Evolutionary conservation across 2,113 vertebrate species (phyloP).

Genomic region (Labeo rohita): DNA sequence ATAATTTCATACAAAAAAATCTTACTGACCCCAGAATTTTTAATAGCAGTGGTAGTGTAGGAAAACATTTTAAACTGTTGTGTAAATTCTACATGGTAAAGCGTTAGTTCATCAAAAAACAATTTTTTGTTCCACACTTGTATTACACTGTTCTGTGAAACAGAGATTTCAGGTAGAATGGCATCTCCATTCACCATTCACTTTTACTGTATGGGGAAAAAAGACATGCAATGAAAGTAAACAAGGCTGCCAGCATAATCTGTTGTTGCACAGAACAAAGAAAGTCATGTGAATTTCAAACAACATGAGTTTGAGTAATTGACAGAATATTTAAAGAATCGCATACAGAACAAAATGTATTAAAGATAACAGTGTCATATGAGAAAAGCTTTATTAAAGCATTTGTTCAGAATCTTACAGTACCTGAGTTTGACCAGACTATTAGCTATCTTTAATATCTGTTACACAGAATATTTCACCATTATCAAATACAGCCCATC

Average conservation of each 20-base stretch:
- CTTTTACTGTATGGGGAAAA: not conserved
- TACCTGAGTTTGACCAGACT: constrained; percentile 43
- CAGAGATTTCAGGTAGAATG: not conserved
- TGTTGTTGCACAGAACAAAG: not conserved
- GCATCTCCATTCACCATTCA: not conserved
- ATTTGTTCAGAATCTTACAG: constrained; percentile 57
- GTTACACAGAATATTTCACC: constrained; percentile 57
- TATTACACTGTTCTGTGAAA: not conserved
- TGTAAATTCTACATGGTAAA: not conserved
- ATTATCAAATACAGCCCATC: constrained; percentile 63
- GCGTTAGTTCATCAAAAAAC: not conserved
- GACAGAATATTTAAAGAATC: not conserved
- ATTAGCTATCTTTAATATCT: constrained; percentile 38
- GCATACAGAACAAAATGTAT: not conserved
- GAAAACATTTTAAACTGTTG: not conserved
- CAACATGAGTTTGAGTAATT: not conserved
- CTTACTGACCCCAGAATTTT: no score
- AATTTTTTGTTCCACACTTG: not conserved
- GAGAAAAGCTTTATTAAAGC: constrained; percentile 71
- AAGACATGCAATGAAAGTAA: not conserved
- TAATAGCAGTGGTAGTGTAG: not conserved
- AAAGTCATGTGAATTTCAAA: not conserved
- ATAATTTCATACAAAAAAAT: no score
- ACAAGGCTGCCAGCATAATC: not conserved
- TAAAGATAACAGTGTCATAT: constrained; percentile 43